Conservation (phyloP, 92 coral and sea anemone species). For the Nematostella vectensis region DNA sequence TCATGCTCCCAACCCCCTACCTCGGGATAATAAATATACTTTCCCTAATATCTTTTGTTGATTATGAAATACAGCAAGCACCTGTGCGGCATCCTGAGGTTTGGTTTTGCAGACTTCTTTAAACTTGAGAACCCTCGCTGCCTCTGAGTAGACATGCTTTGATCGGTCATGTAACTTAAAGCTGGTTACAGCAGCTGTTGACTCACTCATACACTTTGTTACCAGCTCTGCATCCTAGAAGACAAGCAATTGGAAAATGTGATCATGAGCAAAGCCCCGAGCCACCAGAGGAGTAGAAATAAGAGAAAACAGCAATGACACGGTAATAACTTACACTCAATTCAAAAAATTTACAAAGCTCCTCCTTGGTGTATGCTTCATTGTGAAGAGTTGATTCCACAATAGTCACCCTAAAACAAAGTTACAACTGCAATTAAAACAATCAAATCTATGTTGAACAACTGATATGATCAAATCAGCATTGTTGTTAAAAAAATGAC, state of each 20-base stretch:
- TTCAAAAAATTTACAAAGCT: constrained; percentile 69
- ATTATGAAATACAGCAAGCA: no score
- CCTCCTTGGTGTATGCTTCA: constrained; percentile 77
- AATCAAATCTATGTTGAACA: no score
- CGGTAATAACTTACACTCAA: constrained; percentile 43
- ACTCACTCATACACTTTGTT: constrained; percentile 74
- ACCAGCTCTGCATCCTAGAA: constrained; percentile 72
- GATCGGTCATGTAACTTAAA: constrained; percentile 91
- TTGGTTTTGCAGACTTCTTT: constrained; percentile 71
- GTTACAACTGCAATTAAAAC: no score
- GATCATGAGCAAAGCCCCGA: background rate
- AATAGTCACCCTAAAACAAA: constrained; percentile 60
- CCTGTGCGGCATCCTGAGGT: constrained; percentile 61
- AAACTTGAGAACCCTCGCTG: constrained; percentile 80
- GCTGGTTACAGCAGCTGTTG: constrained; percentile 68
- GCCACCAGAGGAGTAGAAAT: no score
- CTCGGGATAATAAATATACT: no score
- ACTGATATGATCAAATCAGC: no score
- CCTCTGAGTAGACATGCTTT: constrained; percentile 91
- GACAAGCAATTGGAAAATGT: no score
- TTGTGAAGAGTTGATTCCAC: constrained; percentile 61
- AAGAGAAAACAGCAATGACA: background rate
- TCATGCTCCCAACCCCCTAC: no score
- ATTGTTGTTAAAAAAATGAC: no score
- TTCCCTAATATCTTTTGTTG: no score